Conservation (phyloP, 2,113 vertebrate genomes). For the Neogale vison region DNA sequence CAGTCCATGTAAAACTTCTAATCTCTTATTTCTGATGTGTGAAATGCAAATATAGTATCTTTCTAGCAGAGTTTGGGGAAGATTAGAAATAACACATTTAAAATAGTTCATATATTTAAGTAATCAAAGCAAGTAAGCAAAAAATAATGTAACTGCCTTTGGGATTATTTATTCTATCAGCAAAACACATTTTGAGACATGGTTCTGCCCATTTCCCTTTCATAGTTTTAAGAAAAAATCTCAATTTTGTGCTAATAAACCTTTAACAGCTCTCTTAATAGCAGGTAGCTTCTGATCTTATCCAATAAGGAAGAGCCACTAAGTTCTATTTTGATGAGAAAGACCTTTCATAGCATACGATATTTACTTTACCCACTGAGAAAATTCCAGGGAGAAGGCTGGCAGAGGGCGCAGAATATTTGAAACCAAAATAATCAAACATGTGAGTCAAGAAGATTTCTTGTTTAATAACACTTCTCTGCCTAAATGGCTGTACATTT, state of each 20-base stretch:
- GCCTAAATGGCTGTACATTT: not conserved
- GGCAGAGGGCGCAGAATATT: not conserved
- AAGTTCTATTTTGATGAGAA: slow-evolving; percentile 18
- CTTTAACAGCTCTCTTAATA: not conserved
- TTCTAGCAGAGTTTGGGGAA: not conserved
- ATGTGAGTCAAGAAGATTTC: not conserved
- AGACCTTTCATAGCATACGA: not conserved
- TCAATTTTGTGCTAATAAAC: not conserved
- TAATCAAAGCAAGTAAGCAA: not conserved
- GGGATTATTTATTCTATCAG: not conserved
- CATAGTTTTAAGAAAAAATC: not conserved
- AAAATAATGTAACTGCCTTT: not conserved
- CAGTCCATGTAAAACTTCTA: not conserved
- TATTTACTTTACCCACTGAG: not conserved
- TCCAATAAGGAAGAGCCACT: not conserved
- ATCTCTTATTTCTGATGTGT: not conserved
- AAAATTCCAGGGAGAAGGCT: not conserved
- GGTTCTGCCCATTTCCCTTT: not conserved
- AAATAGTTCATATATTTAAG: not conserved
- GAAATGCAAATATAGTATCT: not conserved
- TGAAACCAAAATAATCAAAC: not conserved
- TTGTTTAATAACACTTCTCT: not conserved
- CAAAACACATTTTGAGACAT: not conserved
- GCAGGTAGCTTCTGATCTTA: not conserved
- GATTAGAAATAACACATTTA: not conserved